Percentiles rank a stretch among this genome's conserved stretches.
phyloP scores from a whole-genome alignment of 2,888 invertebrate genomes.

The Hedychridium roseum region DNA sequence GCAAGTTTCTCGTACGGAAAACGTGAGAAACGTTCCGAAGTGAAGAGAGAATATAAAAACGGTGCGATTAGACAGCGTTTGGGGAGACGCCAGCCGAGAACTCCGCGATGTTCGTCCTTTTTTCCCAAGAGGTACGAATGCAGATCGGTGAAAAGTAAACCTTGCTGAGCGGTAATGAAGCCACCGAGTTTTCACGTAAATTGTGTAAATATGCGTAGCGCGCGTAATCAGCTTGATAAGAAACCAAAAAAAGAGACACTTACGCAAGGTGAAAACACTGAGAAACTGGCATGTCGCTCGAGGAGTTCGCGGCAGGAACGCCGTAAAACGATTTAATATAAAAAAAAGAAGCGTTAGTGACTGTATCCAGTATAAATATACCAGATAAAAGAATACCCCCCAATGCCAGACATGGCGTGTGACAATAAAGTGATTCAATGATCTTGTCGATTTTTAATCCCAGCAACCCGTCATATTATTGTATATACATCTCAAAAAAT shows the following conservation, averaged over 20 bases:
- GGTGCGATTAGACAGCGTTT: slow-evolving; percentile 36
- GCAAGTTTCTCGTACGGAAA: slow-evolving; percentile 15
- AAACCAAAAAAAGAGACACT: not conserved
- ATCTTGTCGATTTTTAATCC: slow-evolving; percentile 44
- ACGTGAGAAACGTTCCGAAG: slow-evolving; percentile 13
- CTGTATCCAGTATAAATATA: slow-evolving; percentile 61
- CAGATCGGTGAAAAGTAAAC: not conserved
- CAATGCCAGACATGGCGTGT: slow-evolving; percentile 62
- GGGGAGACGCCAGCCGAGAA: slow-evolving; percentile 27
- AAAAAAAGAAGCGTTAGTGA: slow-evolving; percentile 55
- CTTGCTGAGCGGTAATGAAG: not conserved
- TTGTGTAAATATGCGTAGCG: not conserved
- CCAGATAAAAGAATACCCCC: slow-evolving; percentile 60
- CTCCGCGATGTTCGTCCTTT: slow-evolving; percentile 17
- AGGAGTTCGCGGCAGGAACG: slow-evolving; percentile 38
- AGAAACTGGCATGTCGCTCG: slow-evolving; percentile 13
- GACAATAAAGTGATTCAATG: slow-evolving; percentile 64
- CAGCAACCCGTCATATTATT: not conserved
- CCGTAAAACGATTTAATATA: slow-evolving; percentile 49
- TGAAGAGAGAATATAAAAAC: slow-evolving; percentile 22
- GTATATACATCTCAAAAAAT: too few species aligned
- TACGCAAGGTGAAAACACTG: not conserved
- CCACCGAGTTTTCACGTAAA: not conserved
- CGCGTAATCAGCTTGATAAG: not conserved
- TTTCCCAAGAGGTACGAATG: not conserved